phyloP scores from a whole-genome alignment of 2,113 vertebrate genomes.

The Crotalus helleri region DNA sequence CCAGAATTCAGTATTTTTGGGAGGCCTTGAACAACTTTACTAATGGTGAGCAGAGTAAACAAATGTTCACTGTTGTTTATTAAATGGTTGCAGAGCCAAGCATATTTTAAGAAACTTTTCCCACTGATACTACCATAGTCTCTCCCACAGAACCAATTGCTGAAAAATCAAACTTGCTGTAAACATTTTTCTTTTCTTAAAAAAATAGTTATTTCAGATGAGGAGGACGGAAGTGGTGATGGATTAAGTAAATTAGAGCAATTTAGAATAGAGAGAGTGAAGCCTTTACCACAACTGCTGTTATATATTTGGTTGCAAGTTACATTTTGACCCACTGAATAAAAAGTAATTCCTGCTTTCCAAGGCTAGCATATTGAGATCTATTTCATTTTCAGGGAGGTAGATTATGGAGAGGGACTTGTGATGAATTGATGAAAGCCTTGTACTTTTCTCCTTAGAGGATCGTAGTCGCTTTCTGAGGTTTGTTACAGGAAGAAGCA shows the following conservation, averaged over 20 bases:
- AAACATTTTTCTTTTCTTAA: background rate
- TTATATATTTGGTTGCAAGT: background rate
- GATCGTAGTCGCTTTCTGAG: constrained; percentile 96
- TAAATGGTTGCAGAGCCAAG: no score
- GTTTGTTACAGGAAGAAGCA: constrained; percentile 95
- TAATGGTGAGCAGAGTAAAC: constrained; percentile 78
- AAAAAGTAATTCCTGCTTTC: background rate
- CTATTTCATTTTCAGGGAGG: background rate
- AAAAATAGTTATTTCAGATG: background rate
- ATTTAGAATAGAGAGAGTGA: no score
- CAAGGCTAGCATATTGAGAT: background rate
- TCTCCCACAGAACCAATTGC: background rate
- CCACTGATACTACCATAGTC: background rate
- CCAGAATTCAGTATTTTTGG: constrained; percentile 92
- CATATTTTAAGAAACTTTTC: background rate
- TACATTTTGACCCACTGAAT: background rate
- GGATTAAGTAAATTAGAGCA: background rate
- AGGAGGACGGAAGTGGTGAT: background rate
- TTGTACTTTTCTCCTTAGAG: constrained; percentile 75
- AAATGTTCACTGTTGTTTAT: background rate
- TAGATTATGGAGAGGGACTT: background rate
- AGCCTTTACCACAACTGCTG: background rate
- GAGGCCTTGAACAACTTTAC: constrained; percentile 96
- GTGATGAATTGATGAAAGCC: background rate
- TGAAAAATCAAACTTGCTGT: background rate